Conservation (phyloP, 2,113 vertebrate species). For the Copsychus sechellarum region DNA sequence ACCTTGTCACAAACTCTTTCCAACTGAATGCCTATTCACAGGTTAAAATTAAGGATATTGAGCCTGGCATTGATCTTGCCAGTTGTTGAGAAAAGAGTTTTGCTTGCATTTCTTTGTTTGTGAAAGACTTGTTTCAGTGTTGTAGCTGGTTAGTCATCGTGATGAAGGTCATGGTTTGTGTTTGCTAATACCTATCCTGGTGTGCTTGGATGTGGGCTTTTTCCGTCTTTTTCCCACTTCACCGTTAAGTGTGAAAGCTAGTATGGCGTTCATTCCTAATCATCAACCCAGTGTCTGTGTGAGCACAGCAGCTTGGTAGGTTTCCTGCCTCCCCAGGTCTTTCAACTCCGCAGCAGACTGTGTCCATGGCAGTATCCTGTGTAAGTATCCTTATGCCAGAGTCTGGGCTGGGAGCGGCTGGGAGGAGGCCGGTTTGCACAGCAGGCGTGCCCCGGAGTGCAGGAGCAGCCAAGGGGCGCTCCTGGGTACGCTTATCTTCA, state of each 20-base stretch:
- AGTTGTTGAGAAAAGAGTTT: background rate
- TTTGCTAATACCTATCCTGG: background rate
- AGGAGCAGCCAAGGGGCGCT: background rate
- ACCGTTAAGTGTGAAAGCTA: background rate
- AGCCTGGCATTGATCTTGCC: background rate
- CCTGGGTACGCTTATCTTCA: fast-evolving
- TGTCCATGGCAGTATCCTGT: background rate
- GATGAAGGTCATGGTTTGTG: background rate
- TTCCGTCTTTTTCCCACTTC: background rate
- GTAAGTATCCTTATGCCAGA: background rate
- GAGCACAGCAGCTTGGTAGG: fast-evolving
- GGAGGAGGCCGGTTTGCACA: background rate
- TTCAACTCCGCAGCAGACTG: background rate
- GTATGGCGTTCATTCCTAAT: background rate
- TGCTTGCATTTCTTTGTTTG: background rate
- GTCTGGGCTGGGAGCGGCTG: background rate
- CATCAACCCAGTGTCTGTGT: background rate
- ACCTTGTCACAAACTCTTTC: background rate
- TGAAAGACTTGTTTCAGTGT: background rate
- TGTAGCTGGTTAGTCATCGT: background rate
- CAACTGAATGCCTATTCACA: background rate
- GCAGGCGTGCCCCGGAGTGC: fast-evolving
- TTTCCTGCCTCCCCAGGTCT: background rate
- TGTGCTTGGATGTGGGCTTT: background rate
- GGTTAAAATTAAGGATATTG: background rate